Conservation (phyloP, 2,113 vertebrate genomes). For the Nycticorax nycticorax region DNA sequence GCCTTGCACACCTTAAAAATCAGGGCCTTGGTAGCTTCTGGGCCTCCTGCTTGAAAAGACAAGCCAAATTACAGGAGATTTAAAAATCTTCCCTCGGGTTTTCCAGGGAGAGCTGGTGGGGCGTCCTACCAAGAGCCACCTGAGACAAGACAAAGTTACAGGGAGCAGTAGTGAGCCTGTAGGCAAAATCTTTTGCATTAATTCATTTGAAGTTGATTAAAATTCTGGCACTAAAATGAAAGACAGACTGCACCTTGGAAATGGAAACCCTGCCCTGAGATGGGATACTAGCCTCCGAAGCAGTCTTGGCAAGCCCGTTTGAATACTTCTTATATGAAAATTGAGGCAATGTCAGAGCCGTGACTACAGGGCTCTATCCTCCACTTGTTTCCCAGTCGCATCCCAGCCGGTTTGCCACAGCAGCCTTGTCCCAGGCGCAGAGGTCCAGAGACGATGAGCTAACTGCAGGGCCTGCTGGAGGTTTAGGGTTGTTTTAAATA, state of each 20-base stretch:
- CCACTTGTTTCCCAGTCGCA: not conserved
- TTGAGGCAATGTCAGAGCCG: not conserved
- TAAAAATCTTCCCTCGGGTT: not conserved
- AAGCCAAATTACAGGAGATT: not conserved
- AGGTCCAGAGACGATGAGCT: not conserved
- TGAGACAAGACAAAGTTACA: not conserved
- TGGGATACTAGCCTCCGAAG: not conserved
- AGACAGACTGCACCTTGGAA: not conserved
- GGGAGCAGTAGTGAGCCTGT: not conserved
- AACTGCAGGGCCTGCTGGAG: not conserved
- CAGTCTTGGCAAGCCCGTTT: not conserved
- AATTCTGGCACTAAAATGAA: slow-evolving; percentile 25
- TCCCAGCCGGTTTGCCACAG: not conserved
- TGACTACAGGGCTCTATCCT: not conserved
- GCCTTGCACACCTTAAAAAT: not conserved
- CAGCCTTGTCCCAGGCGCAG: not conserved
- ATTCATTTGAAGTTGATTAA: not conserved
- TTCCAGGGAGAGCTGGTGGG: not conserved
- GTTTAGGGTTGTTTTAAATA: not conserved
- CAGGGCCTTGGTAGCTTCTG: not conserved
- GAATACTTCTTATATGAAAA: slow-evolving; percentile 7
- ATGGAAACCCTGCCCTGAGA: not conserved
- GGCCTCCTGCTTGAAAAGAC: not conserved
- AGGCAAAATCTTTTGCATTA: slow-evolving; percentile 16
- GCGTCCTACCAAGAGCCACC: not conserved